Evolutionary conservation across 2,797 vertebrate genomes (phyloP).

Genomic region (Helostoma temminkii): DNA sequence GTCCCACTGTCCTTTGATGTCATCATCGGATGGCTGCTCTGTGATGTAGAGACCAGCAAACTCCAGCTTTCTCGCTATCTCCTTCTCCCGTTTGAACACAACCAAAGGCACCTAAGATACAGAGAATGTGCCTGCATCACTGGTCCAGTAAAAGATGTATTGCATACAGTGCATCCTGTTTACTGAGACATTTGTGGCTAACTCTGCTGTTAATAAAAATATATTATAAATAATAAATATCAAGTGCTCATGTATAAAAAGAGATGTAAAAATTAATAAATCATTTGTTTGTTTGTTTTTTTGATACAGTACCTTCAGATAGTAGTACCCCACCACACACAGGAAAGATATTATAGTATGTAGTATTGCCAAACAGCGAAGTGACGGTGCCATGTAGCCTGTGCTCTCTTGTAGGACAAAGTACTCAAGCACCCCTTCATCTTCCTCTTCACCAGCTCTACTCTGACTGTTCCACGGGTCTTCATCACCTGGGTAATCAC

Average conservation of each 20-base stretch:
- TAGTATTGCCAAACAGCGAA: slow-evolving; percentile 91
- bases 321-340: slow-evolving; percentile 98
- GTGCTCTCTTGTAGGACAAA: slow-evolving; percentile 98
- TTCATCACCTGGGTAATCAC: slow-evolving; percentile 90
- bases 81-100: slow-evolving; percentile 98
- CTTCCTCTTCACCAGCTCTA: slow-evolving; percentile 87
- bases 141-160: not conserved
- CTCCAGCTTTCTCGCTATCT: slow-evolving; percentile 97
- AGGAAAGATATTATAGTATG: slow-evolving; percentile 97
- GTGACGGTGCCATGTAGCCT: slow-evolving; percentile 96
- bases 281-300: no score
- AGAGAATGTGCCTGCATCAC: not conserved
- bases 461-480: slow-evolving; percentile 91
- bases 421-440: slow-evolving; percentile 94
- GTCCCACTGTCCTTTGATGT: slow-evolving; percentile 99
- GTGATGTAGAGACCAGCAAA: slow-evolving; percentile 99
- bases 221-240: not conserved
- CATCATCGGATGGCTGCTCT: slow-evolving; percentile 97
- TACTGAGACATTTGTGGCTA: not conserved
- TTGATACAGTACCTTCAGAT: slow-evolving; percentile 89
- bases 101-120: slow-evolving; percentile 92
- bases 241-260: not conserved
- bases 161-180: not conserved
- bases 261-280: no score
- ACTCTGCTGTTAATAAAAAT: not conserved